Conservation (phyloP, 2,797 vertebrate species). For the Mareca penelope region DNA sequence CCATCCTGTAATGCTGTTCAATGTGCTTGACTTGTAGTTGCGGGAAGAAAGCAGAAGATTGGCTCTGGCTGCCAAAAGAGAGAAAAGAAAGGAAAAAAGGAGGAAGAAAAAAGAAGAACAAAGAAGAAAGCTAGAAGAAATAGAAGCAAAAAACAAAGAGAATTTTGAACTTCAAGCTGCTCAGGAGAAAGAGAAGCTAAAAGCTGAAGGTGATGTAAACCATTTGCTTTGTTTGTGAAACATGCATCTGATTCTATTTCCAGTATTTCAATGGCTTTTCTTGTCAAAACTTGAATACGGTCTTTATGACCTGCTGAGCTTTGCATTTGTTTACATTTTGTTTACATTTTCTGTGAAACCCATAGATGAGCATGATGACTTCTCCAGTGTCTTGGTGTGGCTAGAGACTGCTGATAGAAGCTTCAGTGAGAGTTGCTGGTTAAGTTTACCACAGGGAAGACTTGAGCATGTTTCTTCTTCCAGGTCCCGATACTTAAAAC, state of each 20-base stretch:
- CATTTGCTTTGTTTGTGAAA: background rate
- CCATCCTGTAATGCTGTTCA: background rate
- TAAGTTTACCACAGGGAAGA: rapidly evolving
- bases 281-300: background rate
- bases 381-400: background rate
- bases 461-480: background rate
- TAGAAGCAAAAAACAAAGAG: conserved; percentile 86
- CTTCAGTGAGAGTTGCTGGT: rapidly evolving
- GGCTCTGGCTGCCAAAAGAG: conserved; percentile 85
- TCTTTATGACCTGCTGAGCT: background rate
- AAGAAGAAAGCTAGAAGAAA: conserved; percentile 84
- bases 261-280: background rate
- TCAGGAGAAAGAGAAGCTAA: conserved; percentile 84
- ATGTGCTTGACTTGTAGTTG: conserved; percentile 68
- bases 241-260: background rate
- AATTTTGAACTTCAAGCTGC: conserved; percentile 83
- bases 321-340: background rate
- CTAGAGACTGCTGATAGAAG: background rate
- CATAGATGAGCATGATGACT: rapidly evolving
- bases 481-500: background rate
- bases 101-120: conserved; percentile 87
- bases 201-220: conserved; percentile 79
- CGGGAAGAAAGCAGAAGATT: conserved; percentile 84
- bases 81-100: conserved; percentile 85
- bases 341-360: background rate